phyloP scores from a whole-genome alignment of 2,797 vertebrate species.

The Ctenosaura bakeri region DNA sequence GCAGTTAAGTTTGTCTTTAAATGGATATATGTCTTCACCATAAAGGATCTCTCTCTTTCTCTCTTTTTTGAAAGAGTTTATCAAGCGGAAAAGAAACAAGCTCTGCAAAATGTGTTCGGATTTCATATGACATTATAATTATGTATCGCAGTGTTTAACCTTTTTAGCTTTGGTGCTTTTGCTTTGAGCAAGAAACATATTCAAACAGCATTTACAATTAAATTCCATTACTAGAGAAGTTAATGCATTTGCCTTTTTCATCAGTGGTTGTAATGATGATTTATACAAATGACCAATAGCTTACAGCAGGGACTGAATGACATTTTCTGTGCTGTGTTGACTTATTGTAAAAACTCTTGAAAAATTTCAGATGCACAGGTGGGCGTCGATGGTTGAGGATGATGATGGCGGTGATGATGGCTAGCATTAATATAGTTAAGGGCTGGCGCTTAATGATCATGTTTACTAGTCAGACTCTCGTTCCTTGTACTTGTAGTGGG shows the following conservation, averaged over 20 bases:
- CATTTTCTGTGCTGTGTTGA: not conserved
- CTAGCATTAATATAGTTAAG: not conserved
- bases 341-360: not conserved
- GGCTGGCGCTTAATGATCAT: not conserved
- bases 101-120: conserved; percentile 28
- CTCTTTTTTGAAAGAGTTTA: not conserved
- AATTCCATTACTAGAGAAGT: fast-evolving
- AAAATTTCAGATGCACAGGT: not conserved
- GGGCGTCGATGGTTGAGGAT: not conserved
- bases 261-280: conserved; percentile 31
- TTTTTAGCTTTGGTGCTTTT: not conserved
- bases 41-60: not conserved
- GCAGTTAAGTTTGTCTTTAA: not conserved
- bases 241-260: conserved; percentile 39
- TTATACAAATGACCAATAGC: not conserved
- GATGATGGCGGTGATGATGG: fast-evolving
- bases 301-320: not conserved
- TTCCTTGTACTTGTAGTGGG: not conserved
- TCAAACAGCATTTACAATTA: conserved; percentile 16
- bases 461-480: not conserved
- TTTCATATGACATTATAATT: not conserved
- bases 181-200: conserved; percentile 19
- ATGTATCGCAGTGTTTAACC: not conserved
- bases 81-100: conserved; percentile 34
- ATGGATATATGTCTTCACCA: not conserved